phyloP scores from a whole-genome alignment of 2,113 vertebrate species.

The Isurus oxyrinchus region DNA sequence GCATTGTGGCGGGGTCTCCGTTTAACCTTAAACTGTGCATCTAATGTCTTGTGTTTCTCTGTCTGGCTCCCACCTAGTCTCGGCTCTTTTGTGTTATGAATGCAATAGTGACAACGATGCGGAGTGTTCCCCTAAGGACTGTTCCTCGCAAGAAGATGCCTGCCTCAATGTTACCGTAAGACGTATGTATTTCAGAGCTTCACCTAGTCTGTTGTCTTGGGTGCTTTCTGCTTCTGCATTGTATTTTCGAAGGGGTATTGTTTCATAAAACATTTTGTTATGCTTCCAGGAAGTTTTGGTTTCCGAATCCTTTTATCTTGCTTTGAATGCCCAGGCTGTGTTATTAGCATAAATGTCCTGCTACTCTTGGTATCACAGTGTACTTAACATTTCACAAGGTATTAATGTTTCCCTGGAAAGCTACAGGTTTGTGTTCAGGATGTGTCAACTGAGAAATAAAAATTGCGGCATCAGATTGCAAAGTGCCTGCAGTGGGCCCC shows the following conservation, averaged over 20 bases:
- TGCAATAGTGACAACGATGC: background rate
- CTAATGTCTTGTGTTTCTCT: too few relatives aligned
- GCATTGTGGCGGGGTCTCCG: too few relatives aligned
- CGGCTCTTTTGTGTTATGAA: background rate
- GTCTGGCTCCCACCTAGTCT: background rate
- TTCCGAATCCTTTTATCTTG: background rate
- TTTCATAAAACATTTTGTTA: background rate
- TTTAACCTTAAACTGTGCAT: too few relatives aligned
- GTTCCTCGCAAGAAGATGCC: fast-evolving
- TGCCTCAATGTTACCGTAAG: background rate
- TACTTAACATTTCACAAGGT: too few relatives aligned
- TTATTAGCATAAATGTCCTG: background rate
- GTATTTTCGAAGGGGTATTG: too few relatives aligned
- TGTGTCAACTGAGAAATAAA: too few relatives aligned
- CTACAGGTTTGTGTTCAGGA: too few relatives aligned
- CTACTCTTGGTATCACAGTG: too few relatives aligned
- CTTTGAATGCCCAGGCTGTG: background rate
- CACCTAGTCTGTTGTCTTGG: background rate
- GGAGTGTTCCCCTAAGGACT: background rate
- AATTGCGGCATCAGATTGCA: too few relatives aligned
- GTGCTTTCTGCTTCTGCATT: background rate
- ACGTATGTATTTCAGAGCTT: background rate
- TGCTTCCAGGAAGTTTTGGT: background rate
- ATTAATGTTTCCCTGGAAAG: too few relatives aligned
- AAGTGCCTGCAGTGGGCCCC: too few relatives aligned